Evolutionary conservation across 2,113 vertebrate genomes (phyloP).

Genomic region (Poeciliopsis occidentalis): DNA sequence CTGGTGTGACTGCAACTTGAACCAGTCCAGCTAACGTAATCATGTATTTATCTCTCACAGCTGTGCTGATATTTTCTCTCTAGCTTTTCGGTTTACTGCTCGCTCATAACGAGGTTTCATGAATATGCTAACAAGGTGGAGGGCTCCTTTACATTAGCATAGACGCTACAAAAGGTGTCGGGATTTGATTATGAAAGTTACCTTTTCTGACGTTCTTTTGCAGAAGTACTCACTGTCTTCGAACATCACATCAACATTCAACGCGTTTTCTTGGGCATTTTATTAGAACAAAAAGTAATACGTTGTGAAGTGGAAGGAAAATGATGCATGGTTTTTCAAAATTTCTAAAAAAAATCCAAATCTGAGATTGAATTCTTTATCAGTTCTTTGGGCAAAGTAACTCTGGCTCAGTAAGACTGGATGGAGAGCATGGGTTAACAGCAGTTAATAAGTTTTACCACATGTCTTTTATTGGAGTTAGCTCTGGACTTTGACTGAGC

Average conservation of each 20-base stretch:
- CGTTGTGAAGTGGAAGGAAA: not conserved
- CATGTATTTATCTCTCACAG: not conserved
- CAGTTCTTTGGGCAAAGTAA: too few relatives aligned
- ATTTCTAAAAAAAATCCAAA: not conserved
- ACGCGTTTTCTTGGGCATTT: not conserved
- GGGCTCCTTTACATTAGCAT: slow-evolving; percentile 16
- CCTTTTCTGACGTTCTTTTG: not conserved
- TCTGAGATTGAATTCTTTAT: not conserved
- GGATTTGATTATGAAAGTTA: not conserved
- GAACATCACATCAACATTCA: not conserved
- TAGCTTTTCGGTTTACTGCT: not conserved
- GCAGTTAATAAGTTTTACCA: too few relatives aligned
- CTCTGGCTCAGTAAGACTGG: too few relatives aligned
- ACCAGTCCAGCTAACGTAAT: not conserved
- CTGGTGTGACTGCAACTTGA: slow-evolving; percentile 24
- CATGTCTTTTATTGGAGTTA: too few relatives aligned
- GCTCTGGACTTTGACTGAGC: too few relatives aligned
- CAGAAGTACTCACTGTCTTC: not conserved
- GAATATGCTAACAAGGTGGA: not conserved
- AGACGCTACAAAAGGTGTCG: not conserved
- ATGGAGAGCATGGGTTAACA: too few relatives aligned
- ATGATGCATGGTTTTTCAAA: not conserved
- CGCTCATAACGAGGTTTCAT: slow-evolving; percentile 7
- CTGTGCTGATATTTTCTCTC: slow-evolving; percentile 8
- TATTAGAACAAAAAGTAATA: not conserved